Base-by-base conservation (phyloP, 2,888 invertebrate genomes). In the Drosophila mimica region DNA sequence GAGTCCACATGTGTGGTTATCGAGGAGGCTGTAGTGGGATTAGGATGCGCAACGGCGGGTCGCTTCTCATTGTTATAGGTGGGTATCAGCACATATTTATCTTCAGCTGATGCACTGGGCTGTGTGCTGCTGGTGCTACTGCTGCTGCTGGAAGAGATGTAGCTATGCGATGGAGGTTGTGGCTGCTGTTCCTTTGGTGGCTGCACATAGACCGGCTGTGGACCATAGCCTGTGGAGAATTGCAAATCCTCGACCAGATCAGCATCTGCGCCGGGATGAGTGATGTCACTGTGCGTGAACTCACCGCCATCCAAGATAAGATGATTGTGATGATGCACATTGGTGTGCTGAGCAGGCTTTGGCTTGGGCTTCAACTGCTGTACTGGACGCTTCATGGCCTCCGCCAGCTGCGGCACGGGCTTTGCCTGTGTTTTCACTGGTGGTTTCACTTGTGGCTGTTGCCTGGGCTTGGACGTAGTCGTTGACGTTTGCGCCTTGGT, bases 201-300 rank as follows among this genome's bases (percentile, higher is more conserved):
- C 20, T 88, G 87, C 6, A 92, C 86, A 59, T 91, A 92, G 4
- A 92, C 90, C 0, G 92, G 92, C 49, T 92, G 91, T 0, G 93
- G 92, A 0, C 92, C 92, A 83, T 95, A 95, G 0, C 94, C 95
- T 36, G 94, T 93, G 28, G 94, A 93, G 79, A 93, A 92, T 36
- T 93, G 92, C 49, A 92, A 58, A 57, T 95, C 95, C 81, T 95
- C 94, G 3, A 95, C 92, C 0, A 96, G 89, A 62, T 95, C 94
- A 0, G 96, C 95, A 68, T 96, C 96, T 15, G 96, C 95, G 0
- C 94, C 93, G 3, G 94, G 94, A 82, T 95, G 95, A 9, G 95
- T 94, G 43, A 95, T 95, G 36, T 94, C 94, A 79, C 95, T 95
- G 58, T 95, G 94, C 9, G 93, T 94, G 63, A 92, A 94, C 73